Conservation (phyloP, 2,113 vertebrate genomes). For the Proteles cristata region DNA sequence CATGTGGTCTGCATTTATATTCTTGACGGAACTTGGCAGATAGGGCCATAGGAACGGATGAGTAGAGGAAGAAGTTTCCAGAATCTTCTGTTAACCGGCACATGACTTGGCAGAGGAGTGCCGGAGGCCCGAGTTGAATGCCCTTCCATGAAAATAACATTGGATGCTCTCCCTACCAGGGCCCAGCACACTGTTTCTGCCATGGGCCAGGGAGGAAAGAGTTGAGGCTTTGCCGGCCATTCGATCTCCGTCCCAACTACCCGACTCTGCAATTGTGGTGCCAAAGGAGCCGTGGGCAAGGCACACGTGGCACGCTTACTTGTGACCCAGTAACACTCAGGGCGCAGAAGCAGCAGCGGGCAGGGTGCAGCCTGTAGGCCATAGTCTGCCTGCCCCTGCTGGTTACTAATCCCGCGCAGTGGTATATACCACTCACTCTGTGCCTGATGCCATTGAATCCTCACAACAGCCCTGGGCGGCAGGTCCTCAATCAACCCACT, state of each 20-base stretch:
- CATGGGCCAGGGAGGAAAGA: not conserved
- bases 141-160: not conserved
- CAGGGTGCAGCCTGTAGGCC: rapidly evolving
- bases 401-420: rapidly evolving
- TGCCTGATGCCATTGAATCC: rapidly evolving
- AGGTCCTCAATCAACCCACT: not conserved
- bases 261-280: not conserved
- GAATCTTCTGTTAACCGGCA: not conserved
- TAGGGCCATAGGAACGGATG: not conserved
- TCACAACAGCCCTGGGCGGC: rapidly evolving
- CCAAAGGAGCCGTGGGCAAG: rapidly evolving
- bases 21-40: not conserved
- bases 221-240: too few species aligned
- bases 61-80: not conserved
- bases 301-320: rapidly evolving
- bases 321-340: not conserved
- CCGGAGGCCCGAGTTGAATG: not conserved
- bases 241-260: rapidly evolving
- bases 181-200: not conserved
- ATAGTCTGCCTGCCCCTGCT: not conserved
- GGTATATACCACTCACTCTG: rapidly evolving
- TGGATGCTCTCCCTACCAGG: too few species aligned
- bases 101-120: not conserved
- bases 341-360: rapidly evolving
- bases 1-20: not conserved